Conservation (phyloP, 2,113 vertebrate species). For the Notarius quadriscutis region DNA sequence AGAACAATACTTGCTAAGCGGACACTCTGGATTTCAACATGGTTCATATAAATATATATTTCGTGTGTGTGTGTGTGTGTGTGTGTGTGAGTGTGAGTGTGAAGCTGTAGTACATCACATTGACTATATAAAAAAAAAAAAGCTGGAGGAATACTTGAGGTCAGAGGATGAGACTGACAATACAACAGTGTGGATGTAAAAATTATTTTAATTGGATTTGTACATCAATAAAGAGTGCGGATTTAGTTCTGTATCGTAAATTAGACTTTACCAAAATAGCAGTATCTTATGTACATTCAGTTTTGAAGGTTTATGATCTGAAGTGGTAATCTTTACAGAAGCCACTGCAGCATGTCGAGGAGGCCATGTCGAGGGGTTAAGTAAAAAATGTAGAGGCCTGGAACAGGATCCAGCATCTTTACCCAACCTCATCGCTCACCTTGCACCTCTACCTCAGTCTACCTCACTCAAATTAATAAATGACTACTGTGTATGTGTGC, state of each 20-base stretch:
- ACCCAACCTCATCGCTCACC: neutral
- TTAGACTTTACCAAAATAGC: slow-evolving; percentile 5
- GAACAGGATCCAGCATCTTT: neutral
- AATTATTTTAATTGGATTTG: neutral
- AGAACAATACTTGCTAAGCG: slow-evolving; percentile 26
- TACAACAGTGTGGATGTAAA: neutral
- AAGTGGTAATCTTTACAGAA: neutral
- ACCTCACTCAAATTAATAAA: neutral
- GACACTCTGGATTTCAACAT: neutral
- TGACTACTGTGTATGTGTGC: slow-evolving; percentile 15
- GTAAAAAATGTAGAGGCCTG: neutral
- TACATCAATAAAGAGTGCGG: neutral
- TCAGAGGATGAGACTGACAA: neutral
- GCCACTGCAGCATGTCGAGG: neutral
- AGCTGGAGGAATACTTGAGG: neutral
- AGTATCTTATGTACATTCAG: slow-evolving; percentile 24
- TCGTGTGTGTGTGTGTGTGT: neutral
- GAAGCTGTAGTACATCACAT: neutral
- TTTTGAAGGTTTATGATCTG: slow-evolving; percentile 1
- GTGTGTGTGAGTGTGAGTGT: neutral
- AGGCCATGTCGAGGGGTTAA: neutral
- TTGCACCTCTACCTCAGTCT: slow-evolving; percentile 22
- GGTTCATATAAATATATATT: slow-evolving; percentile 1
- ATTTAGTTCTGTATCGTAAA: neutral
- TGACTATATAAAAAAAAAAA: neutral